Conservation (phyloP, 1,140 invertebrate species). For the Drosophila sucinea region DNA sequence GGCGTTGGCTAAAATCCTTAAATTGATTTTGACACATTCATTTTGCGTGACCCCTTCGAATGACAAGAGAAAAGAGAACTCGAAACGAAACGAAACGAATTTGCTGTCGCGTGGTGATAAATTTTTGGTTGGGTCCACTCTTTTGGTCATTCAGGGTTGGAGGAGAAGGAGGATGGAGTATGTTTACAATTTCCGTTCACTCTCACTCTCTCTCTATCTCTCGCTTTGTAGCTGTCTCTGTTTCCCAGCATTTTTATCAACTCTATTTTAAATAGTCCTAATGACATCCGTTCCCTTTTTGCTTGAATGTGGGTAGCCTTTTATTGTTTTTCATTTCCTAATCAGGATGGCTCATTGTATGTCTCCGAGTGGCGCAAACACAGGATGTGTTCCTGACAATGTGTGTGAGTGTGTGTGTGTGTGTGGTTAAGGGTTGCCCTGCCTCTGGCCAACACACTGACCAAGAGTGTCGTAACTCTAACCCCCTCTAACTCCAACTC, state of each 20-base stretch:
- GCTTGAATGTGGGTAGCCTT: constrained; percentile 55
- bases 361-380: constrained; percentile 28
- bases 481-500: constrained; percentile 17
- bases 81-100: constrained; percentile 11
- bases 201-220: not conserved
- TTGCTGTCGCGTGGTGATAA: constrained; percentile 47
- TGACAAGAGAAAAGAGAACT: constrained; percentile 56
- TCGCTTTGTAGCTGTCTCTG: not conserved
- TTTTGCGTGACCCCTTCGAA: constrained; percentile 64
- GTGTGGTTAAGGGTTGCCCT: constrained; percentile 72
- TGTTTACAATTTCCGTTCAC: constrained; percentile 47
- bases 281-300: constrained; percentile 69
- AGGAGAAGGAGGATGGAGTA: not conserved
- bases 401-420: constrained; percentile 31
- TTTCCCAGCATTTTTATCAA: constrained; percentile 30
- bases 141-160: not conserved
- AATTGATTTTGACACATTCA: constrained; percentile 74
- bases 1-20: constrained; percentile 20
- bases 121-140: constrained; percentile 28
- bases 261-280: constrained; percentile 75
- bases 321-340: constrained; percentile 79
- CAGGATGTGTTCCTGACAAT: constrained; percentile 48
- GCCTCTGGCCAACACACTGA: constrained; percentile 23
- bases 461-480: constrained; percentile 10
- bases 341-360: constrained; percentile 60